These are phyloP conservation scores for Leptinotarsa juncta DNA, from an alignment of 2,888 invertebrate species.

Conservation along the genomic window DNA sequence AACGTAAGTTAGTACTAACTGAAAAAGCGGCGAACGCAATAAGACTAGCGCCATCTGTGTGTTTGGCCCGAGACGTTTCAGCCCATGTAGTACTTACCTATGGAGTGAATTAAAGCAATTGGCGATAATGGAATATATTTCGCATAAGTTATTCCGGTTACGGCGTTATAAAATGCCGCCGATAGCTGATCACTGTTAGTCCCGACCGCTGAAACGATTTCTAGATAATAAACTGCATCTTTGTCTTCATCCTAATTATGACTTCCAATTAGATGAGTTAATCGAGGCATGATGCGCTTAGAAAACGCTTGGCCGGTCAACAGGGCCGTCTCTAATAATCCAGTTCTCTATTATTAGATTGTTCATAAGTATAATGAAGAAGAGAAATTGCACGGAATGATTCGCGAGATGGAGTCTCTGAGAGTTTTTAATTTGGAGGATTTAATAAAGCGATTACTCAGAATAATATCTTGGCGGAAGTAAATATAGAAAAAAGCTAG, in stretches of 20 bases:
- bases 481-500: background rate
- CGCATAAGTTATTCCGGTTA: background rate
- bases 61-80: too few relatives aligned
- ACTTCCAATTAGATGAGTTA: slow-evolving; percentile 27
- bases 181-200: background rate
- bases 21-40: too few relatives aligned
- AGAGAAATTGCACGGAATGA: slow-evolving; percentile 1
- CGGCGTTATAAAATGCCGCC: background rate
- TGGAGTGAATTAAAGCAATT: background rate
- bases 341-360: slow-evolving; percentile 22
- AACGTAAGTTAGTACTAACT: too few relatives aligned
- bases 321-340: slow-evolving; percentile 5
- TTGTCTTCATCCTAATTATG: slow-evolving; percentile 26
- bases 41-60: too few relatives aligned
- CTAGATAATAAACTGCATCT: slow-evolving; percentile 19
- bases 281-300: slow-evolving; percentile 22
- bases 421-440: slow-evolving; percentile 2
- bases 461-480: background rate
- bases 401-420: slow-evolving; percentile 1
- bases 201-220: slow-evolving; percentile 18
- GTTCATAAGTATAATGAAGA: slow-evolving; percentile 6
- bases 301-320: slow-evolving; percentile 19
- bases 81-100: background rate
- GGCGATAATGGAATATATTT: background rate
- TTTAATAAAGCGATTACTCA: background rate